phyloP scores from a whole-genome alignment of 2,113 vertebrate species.

The Falcunculus frontatus region DNA sequence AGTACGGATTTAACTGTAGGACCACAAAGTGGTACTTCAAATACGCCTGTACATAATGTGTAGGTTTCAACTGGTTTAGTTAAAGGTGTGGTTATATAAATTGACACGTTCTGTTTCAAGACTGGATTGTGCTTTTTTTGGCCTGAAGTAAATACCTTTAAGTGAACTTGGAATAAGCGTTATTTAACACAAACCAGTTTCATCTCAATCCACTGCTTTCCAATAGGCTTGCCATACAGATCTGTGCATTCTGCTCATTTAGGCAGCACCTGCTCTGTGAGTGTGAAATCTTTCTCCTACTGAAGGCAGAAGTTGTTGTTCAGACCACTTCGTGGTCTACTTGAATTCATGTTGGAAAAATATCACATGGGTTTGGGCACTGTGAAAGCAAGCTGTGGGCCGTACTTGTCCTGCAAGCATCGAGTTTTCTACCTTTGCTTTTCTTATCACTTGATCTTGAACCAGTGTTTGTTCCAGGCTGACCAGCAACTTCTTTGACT shows the following conservation, averaged over 20 bases:
- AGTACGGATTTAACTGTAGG: not conserved
- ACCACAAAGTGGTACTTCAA: not conserved
- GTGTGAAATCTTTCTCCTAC: not conserved
- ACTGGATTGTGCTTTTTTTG: not conserved
- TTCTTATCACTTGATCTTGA: not conserved
- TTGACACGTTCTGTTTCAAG: not conserved
- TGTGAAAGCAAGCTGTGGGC: not conserved
- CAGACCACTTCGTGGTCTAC: not conserved
- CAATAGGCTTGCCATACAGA: not conserved
- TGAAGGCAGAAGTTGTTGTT: not conserved
- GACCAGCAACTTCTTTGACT: not conserved
- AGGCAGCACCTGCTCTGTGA: not conserved
- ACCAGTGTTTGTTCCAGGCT: not conserved
- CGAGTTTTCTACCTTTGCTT: not conserved
- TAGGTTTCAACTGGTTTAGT: not conserved
- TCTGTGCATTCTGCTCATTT: not conserved
- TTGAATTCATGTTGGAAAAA: not conserved
- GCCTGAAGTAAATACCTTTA: not conserved
- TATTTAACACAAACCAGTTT: not conserved
- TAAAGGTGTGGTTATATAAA: not conserved
- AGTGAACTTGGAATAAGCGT: not conserved
- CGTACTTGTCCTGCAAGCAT: fast-evolving
- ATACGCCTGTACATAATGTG: fast-evolving
- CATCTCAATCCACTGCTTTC: fast-evolving
- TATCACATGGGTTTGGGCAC: not conserved